phyloP scores from a whole-genome alignment of 2,888 invertebrate species.

The Standfussiana lucernea region DNA sequence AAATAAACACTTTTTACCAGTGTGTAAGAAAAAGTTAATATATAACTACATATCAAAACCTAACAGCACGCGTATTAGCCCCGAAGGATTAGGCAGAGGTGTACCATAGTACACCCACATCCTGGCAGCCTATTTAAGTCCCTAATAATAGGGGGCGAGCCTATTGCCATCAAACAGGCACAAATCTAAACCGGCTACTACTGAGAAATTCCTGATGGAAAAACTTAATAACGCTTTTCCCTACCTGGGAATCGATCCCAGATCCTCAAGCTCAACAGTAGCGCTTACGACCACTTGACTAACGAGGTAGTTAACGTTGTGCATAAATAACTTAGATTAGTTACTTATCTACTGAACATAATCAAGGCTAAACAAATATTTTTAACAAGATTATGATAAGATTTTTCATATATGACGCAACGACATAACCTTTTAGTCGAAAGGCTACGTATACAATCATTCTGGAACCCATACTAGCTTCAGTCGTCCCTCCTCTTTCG shows the following conservation, averaged over 20 bases:
- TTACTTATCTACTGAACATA: not conserved
- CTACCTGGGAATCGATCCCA: not conserved
- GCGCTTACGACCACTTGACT: not conserved
- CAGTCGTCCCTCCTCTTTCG: slow-evolving; percentile 39
- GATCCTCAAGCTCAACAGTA: not conserved
- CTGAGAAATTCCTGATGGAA: not conserved
- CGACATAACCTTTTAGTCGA: not conserved
- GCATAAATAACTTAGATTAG: not conserved
- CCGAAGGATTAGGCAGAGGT: not conserved
- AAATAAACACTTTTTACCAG: not conserved
- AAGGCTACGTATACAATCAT: not conserved
- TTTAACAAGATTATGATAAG: too few relatives aligned
- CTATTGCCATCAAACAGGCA: not conserved
- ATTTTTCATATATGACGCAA: too few relatives aligned
- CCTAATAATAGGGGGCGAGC: too few relatives aligned
- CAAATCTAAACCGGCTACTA: not conserved
- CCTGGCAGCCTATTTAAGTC: not conserved
- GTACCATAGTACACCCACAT: not conserved
- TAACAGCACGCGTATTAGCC: not conserved
- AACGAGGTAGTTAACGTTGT: not conserved
- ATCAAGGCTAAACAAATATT: not conserved
- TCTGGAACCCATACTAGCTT: slow-evolving; percentile 7
- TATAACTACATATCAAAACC: not conserved
- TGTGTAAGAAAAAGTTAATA: not conserved
- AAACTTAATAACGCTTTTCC: not conserved